These are phyloP conservation scores for Schizopygopsis pylzovi DNA, from an alignment of 2,797 vertebrate genomes.

Conservation along the genomic window DNA sequence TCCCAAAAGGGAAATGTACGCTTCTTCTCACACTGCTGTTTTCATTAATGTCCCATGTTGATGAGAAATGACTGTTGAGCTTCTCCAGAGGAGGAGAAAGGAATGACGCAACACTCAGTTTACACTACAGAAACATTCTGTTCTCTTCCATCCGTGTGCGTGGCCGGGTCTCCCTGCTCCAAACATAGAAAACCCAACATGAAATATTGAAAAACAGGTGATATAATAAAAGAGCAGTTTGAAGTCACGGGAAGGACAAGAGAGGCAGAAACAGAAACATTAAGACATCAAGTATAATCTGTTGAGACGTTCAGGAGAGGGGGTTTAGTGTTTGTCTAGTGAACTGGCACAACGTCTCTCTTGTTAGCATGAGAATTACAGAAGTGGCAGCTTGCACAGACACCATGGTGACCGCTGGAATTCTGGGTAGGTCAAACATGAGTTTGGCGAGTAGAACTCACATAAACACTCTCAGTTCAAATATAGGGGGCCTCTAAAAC, in stretches of 20 bases:
- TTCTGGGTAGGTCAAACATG: conserved; percentile 61
- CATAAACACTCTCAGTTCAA: conserved; percentile 3
- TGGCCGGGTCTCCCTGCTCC: conserved; percentile 19
- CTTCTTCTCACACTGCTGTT: conserved; percentile 39
- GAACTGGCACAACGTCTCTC: conserved; percentile 62
- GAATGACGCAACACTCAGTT: conserved; percentile 32
- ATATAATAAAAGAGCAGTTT: conserved; percentile 19
- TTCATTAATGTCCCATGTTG: conserved; percentile 31
- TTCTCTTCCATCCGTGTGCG: conserved; percentile 35
- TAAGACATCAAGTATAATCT: conserved; percentile 66
- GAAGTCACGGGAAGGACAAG: conserved; percentile 60
- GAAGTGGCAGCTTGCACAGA: conserved; percentile 32
- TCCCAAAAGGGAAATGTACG: conserved; percentile 27
- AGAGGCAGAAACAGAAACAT: conserved; percentile 67
- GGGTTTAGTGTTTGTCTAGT: conserved; percentile 66
- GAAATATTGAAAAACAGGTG: conserved; percentile 35
- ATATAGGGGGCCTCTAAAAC: background rate
- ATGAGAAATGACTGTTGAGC: conserved; percentile 34
- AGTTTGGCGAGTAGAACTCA: conserved; percentile 8
- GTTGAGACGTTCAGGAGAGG: conserved; percentile 65
- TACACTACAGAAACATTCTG: conserved; percentile 38
- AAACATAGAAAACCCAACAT: conserved; percentile 8
- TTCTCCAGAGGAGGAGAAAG: conserved; percentile 24
- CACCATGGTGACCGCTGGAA: conserved; percentile 63
- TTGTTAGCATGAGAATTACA: conserved; percentile 63